Percentiles rank a stretch among this genome's conserved stretches.
phyloP scores from a whole-genome alignment of 2,797 vertebrate genomes.

The Luscinia megarhynchos region DNA sequence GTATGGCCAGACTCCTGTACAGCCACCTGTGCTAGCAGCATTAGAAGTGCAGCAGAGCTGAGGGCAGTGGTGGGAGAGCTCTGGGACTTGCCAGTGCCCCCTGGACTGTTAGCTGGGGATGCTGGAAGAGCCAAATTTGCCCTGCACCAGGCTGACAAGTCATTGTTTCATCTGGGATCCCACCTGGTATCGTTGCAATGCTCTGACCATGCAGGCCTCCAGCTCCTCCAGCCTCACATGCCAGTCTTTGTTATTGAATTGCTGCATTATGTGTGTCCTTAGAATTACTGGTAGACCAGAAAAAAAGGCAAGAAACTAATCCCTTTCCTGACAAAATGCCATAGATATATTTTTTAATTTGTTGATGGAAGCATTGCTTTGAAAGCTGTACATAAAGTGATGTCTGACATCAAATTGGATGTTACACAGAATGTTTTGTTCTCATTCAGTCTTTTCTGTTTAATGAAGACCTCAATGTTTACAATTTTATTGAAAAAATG shows the following conservation, averaged over 20 bases:
- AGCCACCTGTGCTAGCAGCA: background rate
- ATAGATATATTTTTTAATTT: background rate
- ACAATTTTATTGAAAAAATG: background rate
- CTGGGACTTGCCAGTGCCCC: background rate
- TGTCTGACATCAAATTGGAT: background rate
- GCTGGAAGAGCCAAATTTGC: background rate
- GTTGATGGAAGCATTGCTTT: background rate
- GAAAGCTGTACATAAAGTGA: background rate
- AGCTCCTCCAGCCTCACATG: fast-evolving
- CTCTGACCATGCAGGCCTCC: background rate
- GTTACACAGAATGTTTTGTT: background rate
- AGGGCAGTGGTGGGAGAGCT: background rate
- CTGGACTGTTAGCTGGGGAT: background rate
- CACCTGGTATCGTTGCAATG: background rate
- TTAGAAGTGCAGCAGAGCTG: background rate
- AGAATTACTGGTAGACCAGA: background rate
- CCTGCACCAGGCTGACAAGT: background rate
- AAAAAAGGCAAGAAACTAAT: background rate
- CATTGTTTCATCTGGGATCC: background rate
- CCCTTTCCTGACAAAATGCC: background rate
- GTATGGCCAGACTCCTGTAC: background rate
- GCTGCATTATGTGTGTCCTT: background rate
- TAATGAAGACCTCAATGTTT: background rate
- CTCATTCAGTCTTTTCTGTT: background rate
- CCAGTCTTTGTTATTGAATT: background rate